Percentiles rank a stretch among this genome's conserved stretches.
phyloP scores from a whole-genome alignment of 2,797 vertebrate genomes.

The Sylvia borin region DNA sequence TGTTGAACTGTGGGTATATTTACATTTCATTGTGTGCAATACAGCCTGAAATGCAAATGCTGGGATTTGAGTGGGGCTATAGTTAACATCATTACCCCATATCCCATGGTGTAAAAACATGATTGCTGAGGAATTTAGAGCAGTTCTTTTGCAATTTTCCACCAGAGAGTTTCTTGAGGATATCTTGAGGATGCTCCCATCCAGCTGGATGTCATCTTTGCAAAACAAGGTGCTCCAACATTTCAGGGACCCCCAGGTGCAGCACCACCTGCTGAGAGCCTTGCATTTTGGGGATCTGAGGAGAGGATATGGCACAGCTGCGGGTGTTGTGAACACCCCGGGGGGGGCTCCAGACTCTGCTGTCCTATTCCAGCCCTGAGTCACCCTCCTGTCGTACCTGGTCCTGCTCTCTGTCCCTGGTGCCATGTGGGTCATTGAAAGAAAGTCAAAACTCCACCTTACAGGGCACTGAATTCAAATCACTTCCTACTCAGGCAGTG shows the following conservation, averaged over 20 bases:
- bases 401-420: not conserved
- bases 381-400: not conserved
- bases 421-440: not conserved
- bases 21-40: not conserved
- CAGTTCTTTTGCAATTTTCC: not conserved
- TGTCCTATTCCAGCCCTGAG: not conserved
- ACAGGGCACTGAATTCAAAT: not conserved
- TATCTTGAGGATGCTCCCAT: not conserved
- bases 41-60: not conserved
- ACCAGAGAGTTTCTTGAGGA: not conserved
- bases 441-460: not conserved
- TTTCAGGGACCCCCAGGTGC: not conserved
- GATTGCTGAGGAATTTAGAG: not conserved
- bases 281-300: not conserved
- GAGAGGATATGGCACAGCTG: not conserved
- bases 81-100: not conserved
- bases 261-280: not conserved
- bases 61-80: not conserved
- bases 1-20: not conserved
- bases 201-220: not conserved
- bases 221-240: not conserved
- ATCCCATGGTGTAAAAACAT: not conserved
- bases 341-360: not conserved
- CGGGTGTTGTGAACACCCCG: not conserved
- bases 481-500: not conserved